Evolutionary conservation across 1,140 invertebrate species (phyloP).

Genomic region (Sweltsa coloradensis): DNA sequence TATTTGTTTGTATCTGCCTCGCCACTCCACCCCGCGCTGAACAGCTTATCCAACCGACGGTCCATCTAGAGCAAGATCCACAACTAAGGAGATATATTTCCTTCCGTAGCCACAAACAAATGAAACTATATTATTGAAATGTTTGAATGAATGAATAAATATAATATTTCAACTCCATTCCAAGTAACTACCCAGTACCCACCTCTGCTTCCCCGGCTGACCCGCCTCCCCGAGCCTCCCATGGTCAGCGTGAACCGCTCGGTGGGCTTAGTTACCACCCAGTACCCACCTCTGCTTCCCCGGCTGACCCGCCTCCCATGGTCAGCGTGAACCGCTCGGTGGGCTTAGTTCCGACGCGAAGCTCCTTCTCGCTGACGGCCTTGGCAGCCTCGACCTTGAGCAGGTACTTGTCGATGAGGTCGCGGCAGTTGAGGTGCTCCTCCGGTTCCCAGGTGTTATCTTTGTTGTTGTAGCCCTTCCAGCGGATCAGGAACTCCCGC

Average conservation of each 20-base stretch:
- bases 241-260: conserved; percentile 49
- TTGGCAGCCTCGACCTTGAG: conserved; percentile 43
- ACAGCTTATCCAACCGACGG: too few species aligned
- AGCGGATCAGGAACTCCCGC: conserved; percentile 61
- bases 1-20: too few species aligned
- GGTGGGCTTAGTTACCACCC: conserved; percentile 47
- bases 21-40: too few species aligned
- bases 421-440: conserved; percentile 50
- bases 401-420: conserved; percentile 54
- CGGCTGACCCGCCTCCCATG: conserved; percentile 44
- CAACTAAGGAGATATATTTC: too few species aligned
- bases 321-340: conserved; percentile 36
- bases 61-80: too few species aligned
- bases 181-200: too few species aligned
- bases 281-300: conserved; percentile 44
- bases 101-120: too few species aligned
- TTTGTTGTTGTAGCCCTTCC: conserved; percentile 56
- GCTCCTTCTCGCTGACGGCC: too few species aligned
- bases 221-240: conserved; percentile 36
- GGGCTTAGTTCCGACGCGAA: too few species aligned
- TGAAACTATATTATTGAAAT: too few species aligned
- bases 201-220: conserved; percentile 45
- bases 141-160: too few species aligned
- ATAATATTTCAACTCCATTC: too few species aligned
- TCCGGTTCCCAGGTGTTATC: conserved; percentile 66